phyloP scores from a whole-genome alignment of 1,140 invertebrate species.

The Rhynchophorus ferrugineus region DNA sequence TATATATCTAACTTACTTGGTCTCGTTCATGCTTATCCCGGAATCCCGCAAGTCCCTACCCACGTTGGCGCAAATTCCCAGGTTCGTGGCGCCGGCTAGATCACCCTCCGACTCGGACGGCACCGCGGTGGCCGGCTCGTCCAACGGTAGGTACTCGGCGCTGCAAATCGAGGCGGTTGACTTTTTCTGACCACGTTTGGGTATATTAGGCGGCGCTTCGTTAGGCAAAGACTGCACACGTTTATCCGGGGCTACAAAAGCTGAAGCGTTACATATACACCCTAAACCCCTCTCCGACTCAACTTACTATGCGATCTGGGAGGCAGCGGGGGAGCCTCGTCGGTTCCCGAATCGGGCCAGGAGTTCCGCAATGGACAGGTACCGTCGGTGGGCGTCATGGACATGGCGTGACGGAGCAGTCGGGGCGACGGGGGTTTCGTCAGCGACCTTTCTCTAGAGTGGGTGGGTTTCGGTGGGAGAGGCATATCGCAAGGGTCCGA shows the following conservation, averaged over 20 bases:
- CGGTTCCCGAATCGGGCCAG: constrained; percentile 49
- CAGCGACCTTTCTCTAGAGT: constrained; percentile 45
- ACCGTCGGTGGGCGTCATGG: constrained; percentile 43
- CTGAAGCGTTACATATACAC: constrained; percentile 20
- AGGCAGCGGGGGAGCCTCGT: constrained; percentile 52
- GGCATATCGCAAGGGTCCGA: constrained; percentile 37
- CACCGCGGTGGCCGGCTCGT: constrained; percentile 8
- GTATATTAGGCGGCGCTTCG: constrained; percentile 50
- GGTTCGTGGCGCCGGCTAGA: constrained; percentile 38
- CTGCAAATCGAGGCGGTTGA: constrained; percentile 35
- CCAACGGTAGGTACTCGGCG: constrained; percentile 30
- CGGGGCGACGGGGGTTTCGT: constrained; percentile 55
- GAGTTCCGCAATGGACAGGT: constrained; percentile 46
- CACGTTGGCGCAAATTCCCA: constrained; percentile 23
- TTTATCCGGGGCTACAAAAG: constrained; percentile 49
- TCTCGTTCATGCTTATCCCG: constrained; percentile 48
- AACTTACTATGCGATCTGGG: constrained; percentile 52
- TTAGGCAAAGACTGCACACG: constrained; percentile 40
- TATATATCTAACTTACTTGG: constrained; percentile 6
- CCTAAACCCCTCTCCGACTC: constrained; percentile 2
- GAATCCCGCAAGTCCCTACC: constrained; percentile 48
- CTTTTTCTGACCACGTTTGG: constrained; percentile 51
- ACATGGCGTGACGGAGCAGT: constrained; percentile 47
- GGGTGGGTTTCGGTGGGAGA: constrained; percentile 48
- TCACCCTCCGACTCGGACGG: constrained; percentile 31